A percentile compares a stretch with the other conserved stretches of the same genome.
Evolutionary conservation across 35 echinoderm and acorn worm species (phyloP).

Genomic region (Amphiura filiformis): DNA sequence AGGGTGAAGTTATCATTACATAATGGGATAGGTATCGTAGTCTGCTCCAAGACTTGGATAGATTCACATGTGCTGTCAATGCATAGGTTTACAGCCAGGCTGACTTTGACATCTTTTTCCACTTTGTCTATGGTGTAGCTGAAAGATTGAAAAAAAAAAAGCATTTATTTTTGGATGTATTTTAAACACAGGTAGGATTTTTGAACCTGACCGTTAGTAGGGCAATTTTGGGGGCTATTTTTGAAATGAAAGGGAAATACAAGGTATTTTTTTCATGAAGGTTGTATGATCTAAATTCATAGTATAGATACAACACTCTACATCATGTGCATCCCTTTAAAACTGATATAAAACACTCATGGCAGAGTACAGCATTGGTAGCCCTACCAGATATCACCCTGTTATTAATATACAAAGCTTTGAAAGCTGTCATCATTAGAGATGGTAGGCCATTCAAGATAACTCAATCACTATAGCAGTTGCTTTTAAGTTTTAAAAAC

Average conservation of each 20-base stretch:
- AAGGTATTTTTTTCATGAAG: not conserved
- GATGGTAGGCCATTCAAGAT: no score
- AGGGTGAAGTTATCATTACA: not conserved
- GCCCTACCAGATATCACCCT: no score
- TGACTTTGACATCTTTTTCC: not conserved
- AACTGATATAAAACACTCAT: no score
- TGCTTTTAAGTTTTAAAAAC: no score
- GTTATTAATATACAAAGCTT: no score
- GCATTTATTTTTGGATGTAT: not conserved
- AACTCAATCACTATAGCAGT: no score
- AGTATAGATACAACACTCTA: not conserved
- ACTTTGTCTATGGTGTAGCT: not conserved
- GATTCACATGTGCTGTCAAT: not conserved
- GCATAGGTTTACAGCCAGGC: not conserved
- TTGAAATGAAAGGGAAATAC: not conserved
- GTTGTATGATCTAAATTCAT: not conserved
- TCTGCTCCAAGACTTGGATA: not conserved
- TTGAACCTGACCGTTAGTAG: not conserved
- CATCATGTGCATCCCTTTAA: not conserved
- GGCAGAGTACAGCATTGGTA: no score
- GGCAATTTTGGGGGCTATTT: not conserved
- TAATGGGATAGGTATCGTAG: not conserved
- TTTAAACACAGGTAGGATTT: not conserved
- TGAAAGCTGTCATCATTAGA: no score
- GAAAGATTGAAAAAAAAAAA: not conserved